phyloP scores from a whole-genome alignment of 2,113 vertebrate species.

The Sorex araneus region DNA sequence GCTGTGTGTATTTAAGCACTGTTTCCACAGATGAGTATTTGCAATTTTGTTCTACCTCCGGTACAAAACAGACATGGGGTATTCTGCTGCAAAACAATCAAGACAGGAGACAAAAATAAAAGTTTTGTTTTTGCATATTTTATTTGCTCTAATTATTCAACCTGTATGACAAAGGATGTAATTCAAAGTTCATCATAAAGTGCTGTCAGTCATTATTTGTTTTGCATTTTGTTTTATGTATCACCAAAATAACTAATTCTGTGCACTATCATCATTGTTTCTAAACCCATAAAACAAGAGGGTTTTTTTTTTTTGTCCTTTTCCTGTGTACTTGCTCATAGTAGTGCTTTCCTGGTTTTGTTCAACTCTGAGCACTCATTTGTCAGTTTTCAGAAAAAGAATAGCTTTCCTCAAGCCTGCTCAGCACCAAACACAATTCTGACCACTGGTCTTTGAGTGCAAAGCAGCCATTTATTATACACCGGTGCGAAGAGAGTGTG shows the following conservation, averaged over 20 bases:
- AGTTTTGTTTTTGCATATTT: no score
- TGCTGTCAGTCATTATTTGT: neutral
- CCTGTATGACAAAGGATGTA: no score
- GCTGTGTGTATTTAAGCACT: no score
- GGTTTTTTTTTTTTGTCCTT: neutral
- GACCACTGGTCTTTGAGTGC: neutral
- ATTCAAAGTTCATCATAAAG: no score
- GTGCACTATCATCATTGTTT: neutral
- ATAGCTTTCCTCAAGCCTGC: neutral
- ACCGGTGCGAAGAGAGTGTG: neutral
- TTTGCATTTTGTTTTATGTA: slow-evolving; percentile 9
- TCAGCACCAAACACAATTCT: neutral
- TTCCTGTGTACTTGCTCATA: neutral
- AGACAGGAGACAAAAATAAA: no score
- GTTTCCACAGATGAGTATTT: no score
- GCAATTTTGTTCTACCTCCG: no score
- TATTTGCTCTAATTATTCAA: no score
- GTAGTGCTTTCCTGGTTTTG: neutral
- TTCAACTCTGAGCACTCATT: neutral
- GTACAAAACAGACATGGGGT: no score
- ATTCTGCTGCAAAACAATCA: no score
- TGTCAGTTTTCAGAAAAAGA: neutral
- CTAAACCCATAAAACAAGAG: neutral
- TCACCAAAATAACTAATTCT: neutral
- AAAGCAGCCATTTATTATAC: neutral